phyloP scores from a whole-genome alignment of 2,797 vertebrate genomes.

The Arnoldichthys spilopterus region DNA sequence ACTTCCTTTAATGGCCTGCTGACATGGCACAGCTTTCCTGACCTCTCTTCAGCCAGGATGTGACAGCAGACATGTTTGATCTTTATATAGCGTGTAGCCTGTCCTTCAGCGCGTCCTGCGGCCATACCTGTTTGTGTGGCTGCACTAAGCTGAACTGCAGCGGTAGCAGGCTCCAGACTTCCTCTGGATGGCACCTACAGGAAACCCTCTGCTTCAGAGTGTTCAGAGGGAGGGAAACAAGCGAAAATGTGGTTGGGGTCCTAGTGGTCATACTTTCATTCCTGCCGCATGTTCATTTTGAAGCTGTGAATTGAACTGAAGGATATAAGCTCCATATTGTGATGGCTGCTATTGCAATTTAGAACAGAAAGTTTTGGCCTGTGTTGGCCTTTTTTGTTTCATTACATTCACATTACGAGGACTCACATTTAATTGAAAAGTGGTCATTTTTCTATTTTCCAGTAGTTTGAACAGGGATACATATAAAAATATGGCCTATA shows the following conservation, averaged over 20 bases:
- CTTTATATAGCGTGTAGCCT: slow-evolving; percentile 64
- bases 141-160: slow-evolving; percentile 65
- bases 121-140: slow-evolving; percentile 51
- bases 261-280: slow-evolving; percentile 60
- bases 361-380: slow-evolving; percentile 27
- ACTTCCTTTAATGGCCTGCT: slow-evolving; percentile 22
- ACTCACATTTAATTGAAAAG: not conserved
- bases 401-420: slow-evolving; percentile 1
- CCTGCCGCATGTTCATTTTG: slow-evolving; percentile 49
- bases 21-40: slow-evolving; percentile 42
- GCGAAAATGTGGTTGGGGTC: slow-evolving; percentile 58
- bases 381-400: not conserved
- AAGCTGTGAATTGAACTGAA: slow-evolving; percentile 57
- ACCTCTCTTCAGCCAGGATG: slow-evolving; percentile 50
- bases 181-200: slow-evolving; percentile 75
- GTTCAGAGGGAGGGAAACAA: slow-evolving; percentile 62
- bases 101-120: slow-evolving; percentile 69
- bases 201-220: slow-evolving; percentile 67
- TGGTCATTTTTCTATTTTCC: not conserved
- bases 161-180: slow-evolving; percentile 74
- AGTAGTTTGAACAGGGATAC: not conserved
- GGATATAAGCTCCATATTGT: slow-evolving; percentile 61
- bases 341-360: slow-evolving; percentile 59
- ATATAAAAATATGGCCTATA: not conserved
- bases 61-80: slow-evolving; percentile 51